Evolutionary conservation across 1,140 invertebrate species (phyloP).

Genomic region (Adelges cooleyi): DNA sequence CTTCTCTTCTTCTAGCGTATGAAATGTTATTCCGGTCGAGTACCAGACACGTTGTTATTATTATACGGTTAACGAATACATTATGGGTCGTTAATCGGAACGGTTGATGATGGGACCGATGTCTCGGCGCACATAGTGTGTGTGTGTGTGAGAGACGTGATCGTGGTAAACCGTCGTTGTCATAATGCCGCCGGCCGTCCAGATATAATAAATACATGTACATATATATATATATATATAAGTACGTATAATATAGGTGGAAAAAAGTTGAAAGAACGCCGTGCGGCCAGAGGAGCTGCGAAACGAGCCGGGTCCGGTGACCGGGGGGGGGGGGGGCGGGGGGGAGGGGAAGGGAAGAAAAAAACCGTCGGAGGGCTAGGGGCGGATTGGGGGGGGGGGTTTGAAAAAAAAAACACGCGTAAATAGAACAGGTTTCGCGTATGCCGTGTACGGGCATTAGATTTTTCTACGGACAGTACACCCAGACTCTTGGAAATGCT

Average conservation of each 20-base stretch:
- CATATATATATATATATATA: no score
- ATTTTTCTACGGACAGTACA: slow-evolving; percentile 31
- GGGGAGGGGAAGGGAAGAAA: not conserved
- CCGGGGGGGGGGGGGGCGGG: not conserved
- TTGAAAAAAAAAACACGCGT: not conserved
- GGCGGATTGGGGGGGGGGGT: not conserved
- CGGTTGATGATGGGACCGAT: slow-evolving; percentile 19
- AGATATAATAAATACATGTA: no score
- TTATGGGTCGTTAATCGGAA: slow-evolving; percentile 10
- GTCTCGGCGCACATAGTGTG: not conserved
- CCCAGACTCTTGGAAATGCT: slow-evolving; percentile 38
- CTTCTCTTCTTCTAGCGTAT: not conserved
- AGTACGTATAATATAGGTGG: not conserved
- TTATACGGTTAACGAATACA: slow-evolving; percentile 20
- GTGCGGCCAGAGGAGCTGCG: not conserved
- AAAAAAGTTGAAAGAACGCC: slow-evolving; percentile 5
- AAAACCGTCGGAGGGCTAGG: not conserved
- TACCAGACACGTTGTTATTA: slow-evolving; percentile 16
- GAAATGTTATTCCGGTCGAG: slow-evolving; percentile 1
- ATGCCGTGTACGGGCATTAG: slow-evolving; percentile 33
- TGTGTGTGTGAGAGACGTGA: not conserved
- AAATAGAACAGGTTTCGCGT: slow-evolving; percentile 29
- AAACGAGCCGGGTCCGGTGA: not conserved
- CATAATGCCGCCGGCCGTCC: not conserved
- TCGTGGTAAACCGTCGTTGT: not conserved